Conservation (phyloP, 2,797 vertebrate species). For the Lagorchestes hirsutus region DNA sequence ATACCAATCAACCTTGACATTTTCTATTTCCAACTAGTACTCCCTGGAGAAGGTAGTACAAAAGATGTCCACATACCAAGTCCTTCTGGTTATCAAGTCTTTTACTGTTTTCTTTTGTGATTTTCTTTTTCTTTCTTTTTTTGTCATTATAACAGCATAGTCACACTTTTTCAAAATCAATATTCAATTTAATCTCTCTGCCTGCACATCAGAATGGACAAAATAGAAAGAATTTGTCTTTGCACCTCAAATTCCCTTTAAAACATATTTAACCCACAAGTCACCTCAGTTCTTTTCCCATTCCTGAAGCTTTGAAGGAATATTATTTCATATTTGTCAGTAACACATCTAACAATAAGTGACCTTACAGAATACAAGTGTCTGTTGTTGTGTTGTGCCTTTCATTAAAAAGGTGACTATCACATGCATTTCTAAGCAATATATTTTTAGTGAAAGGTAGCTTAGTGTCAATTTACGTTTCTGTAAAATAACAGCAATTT, state of each 20-base stretch:
- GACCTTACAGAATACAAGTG: neutral
- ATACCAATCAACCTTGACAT: constrained; percentile 54
- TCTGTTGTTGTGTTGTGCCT: neutral
- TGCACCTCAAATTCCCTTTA: constrained; percentile 55
- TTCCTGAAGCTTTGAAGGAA: constrained; percentile 37
- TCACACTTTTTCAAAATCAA: constrained; percentile 81
- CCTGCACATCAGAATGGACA: constrained; percentile 66
- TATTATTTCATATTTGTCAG: constrained; percentile 47
- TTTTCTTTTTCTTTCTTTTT: neutral
- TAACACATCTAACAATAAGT: constrained; percentile 15
- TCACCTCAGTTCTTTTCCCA: constrained; percentile 48
- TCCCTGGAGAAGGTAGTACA: constrained; percentile 27
- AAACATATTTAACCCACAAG: constrained; percentile 56
- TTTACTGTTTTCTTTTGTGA: constrained; percentile 63
- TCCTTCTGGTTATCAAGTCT: constrained; percentile 60
- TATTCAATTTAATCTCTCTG: constrained; percentile 81
- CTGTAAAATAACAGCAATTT: constrained; percentile 18
- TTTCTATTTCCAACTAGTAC: constrained; percentile 47
- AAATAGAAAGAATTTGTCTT: constrained; percentile 77
- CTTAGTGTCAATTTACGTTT: constrained; percentile 32
- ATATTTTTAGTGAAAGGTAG: neutral
- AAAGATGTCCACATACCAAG: constrained; percentile 15
- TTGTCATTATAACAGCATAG: constrained; percentile 73
- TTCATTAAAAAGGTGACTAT: constrained; percentile 47
- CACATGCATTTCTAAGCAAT: constrained; percentile 25